Percentiles rank a stretch among this genome's conserved stretches.
phyloP scores from a whole-genome alignment of 2,113 vertebrate species.

The Elaphurus davidianus region DNA sequence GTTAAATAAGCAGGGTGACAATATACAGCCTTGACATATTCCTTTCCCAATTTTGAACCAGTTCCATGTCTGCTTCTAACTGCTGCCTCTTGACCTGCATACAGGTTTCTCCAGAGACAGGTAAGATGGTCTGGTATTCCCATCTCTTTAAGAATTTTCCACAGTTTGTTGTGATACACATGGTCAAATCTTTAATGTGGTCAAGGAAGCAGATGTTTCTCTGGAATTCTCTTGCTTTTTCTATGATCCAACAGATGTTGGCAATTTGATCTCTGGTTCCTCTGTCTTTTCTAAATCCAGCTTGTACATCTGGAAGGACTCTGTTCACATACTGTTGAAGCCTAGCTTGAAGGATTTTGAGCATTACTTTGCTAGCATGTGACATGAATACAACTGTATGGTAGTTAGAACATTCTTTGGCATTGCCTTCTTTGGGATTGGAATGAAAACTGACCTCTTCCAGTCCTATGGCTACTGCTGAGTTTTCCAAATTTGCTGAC shows the following conservation, averaged over 20 bases:
- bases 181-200: background rate
- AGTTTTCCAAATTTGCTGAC: background rate
- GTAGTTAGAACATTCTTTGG: background rate
- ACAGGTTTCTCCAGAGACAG: background rate
- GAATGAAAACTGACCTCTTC: background rate
- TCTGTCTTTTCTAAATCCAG: background rate
- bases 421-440: background rate
- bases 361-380: background rate
- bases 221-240: background rate
- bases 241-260: background rate
- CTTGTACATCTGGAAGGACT: background rate
- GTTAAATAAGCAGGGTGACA: background rate
- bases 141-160: background rate
- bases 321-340: background rate
- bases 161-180: background rate
- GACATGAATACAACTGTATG: background rate
- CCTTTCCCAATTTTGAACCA: background rate
- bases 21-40: background rate
- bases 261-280: background rate
- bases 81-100: background rate
- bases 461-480: background rate
- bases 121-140: background rate
- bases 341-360: background rate
- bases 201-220: background rate
- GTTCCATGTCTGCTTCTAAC: background rate